Evolutionary conservation across 37 sponge, comb jelly and placozoan species (phyloP), one percentile per base, ranked within the genome.

Genomic region (Hexactinellida sp.): DNA sequence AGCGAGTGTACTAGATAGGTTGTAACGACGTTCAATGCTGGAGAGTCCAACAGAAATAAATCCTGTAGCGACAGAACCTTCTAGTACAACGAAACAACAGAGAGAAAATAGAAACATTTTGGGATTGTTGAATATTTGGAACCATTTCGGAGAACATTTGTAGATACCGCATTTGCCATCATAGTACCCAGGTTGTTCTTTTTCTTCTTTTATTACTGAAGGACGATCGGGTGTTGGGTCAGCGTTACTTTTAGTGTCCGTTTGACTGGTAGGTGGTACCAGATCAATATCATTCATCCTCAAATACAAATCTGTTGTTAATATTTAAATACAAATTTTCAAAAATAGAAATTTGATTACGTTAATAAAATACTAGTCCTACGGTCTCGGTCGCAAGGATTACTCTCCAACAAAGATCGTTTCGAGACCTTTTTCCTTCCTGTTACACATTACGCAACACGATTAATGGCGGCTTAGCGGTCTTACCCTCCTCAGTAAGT

Each of bases 21-120:
- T 82, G 83, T 90, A 95, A 71, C 90, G 90, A 1, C 76, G 85
- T 86, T 92, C 89, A 19, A 95, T 88, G n/a, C 89, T 88, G 0
- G 93, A 88, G 36, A 94, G n/a, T 0, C 89, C 89, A 39, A 89
- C 55, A 34, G 90, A 55, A 0, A 88, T 83, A 38, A 90, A 91
- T 34, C 94, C 94, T 88, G 87, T 47, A n/a, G 76, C 76, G 30
- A 63, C 76, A 63, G 76, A 63, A 5, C 76, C 76, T 28, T 63
- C 28, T 21, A 63, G 28, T 3, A n/a, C 30, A 25, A n/a, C 32
- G 34, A 63, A 63, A n/a, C 21, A 63, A 63, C 32, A 63, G 30
- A 63, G 76, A 63, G 76, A 63, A n/a, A 63, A 21, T 7, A 63
- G 76, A n/a, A 63, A 28, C 3, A n/a, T 23, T 63, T 21, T 63